phyloP scores from a whole-genome alignment of 2,888 invertebrate genomes.

The Drosophila mimetica region DNA sequence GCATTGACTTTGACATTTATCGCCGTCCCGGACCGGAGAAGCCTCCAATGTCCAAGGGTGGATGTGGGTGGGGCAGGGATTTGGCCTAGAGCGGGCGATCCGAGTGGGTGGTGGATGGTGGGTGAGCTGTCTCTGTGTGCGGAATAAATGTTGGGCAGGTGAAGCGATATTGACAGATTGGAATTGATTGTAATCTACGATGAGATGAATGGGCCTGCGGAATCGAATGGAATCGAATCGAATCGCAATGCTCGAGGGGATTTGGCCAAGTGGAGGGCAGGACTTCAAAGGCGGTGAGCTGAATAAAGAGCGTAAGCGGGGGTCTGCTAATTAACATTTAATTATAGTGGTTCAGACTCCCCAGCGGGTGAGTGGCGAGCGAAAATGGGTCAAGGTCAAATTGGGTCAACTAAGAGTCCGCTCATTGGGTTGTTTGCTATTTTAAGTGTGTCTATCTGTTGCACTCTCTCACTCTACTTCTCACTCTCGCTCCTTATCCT shows the following conservation, averaged over 20 bases:
- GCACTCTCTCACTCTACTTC: constrained; percentile 20
- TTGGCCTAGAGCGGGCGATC: constrained; percentile 1
- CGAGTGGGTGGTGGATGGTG: neutral
- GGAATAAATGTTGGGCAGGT: constrained; percentile 41
- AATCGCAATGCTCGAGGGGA: constrained; percentile 18
- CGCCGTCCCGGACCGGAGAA: constrained; percentile 36
- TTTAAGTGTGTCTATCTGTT: constrained; percentile 45
- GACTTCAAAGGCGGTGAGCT: constrained; percentile 18
- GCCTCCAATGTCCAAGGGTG: constrained; percentile 7
- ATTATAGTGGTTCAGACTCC: constrained; percentile 33
- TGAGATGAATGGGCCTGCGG: constrained; percentile 37
- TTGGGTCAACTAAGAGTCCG: constrained; percentile 69
- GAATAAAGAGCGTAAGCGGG: neutral
- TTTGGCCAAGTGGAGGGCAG: constrained; percentile 19
- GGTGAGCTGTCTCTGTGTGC: neutral
- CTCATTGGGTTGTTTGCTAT: constrained; percentile 68
- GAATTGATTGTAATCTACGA: constrained; percentile 50
- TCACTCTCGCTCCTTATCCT: constrained; percentile 20
- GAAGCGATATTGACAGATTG: constrained; percentile 51
- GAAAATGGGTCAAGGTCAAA: constrained; percentile 73
- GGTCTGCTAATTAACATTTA: constrained; percentile 43
- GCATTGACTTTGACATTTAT: constrained; percentile 79
- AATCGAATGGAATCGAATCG: constrained; percentile 15
- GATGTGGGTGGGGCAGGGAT: constrained; percentile 1
- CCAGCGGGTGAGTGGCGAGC: constrained; percentile 6